Evolutionary conservation across 1,140 invertebrate species (phyloP).

Genomic region (Rhyzopertha dominica): DNA sequence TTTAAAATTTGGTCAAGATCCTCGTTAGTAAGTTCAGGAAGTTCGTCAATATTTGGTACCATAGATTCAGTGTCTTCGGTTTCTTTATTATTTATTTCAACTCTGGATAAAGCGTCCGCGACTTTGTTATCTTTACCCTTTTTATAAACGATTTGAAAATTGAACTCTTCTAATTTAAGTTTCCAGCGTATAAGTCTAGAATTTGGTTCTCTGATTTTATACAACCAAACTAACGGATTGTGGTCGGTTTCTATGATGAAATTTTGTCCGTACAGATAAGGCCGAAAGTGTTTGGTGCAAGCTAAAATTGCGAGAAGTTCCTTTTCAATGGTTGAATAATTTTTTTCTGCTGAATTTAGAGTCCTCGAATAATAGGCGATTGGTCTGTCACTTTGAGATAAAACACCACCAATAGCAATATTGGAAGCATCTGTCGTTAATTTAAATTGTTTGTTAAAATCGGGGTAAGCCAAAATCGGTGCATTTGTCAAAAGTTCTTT

Average conservation of each 20-base stretch:
- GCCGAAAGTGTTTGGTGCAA: slow-evolving; percentile 18
- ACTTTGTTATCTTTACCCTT: too few relatives aligned
- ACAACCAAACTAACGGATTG: slow-evolving; percentile 22
- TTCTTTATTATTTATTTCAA: too few relatives aligned
- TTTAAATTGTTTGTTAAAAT: background rate
- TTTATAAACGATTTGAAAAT: too few relatives aligned
- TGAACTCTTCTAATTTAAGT: too few relatives aligned
- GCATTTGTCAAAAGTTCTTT: too few relatives aligned
- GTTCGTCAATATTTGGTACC: too few relatives aligned
- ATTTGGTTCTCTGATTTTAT: slow-evolving; percentile 17
- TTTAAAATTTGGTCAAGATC: too few relatives aligned
- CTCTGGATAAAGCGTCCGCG: too few relatives aligned
- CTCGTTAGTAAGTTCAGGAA: too few relatives aligned
- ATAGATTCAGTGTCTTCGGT: too few relatives aligned
- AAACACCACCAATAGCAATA: background rate
- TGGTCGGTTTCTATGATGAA: slow-evolving; percentile 20
- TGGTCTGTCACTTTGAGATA: too few relatives aligned
- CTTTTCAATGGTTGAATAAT: slow-evolving; percentile 21
- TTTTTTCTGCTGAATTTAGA: background rate
- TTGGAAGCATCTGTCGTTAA: background rate
- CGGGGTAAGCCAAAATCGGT: too few relatives aligned
- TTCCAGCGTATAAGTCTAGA: slow-evolving; percentile 16
- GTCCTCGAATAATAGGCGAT: background rate
- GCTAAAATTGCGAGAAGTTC: slow-evolving; percentile 32
- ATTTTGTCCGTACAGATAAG: slow-evolving; percentile 17